Evolutionary conservation across 1,140 invertebrate species (phyloP).

Genomic region (Atta cephalotes): DNA sequence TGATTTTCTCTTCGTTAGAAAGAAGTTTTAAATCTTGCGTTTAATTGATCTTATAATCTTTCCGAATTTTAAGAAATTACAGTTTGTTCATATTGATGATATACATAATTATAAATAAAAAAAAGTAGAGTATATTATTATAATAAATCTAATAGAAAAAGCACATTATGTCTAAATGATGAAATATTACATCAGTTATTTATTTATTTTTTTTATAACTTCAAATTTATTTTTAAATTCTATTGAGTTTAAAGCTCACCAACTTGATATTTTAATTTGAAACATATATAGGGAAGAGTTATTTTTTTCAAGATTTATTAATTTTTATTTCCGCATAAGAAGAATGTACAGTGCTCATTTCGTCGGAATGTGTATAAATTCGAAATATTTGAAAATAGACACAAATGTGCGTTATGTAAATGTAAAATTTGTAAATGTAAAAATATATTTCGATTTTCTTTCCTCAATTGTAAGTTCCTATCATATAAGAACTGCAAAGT

Average conservation of each 20-base stretch:
- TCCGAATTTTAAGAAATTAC: neutral
- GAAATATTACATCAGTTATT: neutral
- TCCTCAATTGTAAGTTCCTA: conserved; percentile 38
- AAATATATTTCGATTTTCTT: conserved; percentile 26
- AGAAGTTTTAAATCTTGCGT: neutral
- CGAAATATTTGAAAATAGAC: neutral
- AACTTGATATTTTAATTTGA: neutral
- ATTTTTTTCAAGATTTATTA: neutral
- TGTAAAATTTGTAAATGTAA: conserved; percentile 13
- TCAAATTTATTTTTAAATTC: neutral
- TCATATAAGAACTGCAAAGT: neutral
- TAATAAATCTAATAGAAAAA: conserved; percentile 6
- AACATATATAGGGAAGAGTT: neutral
- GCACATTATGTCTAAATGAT: neutral
- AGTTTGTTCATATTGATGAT: neutral
- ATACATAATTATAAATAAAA: neutral
- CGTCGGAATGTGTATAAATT: neutral
- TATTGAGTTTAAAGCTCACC: neutral
- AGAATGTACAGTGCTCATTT: conserved; percentile 4
- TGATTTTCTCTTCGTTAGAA: neutral
- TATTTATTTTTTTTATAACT: neutral
- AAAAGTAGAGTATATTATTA: neutral
- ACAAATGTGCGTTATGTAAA: conserved; percentile 29
- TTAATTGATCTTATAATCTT: neutral
- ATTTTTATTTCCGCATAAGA: neutral